These are phyloP conservation scores for Spodoptera littoralis DNA, from an alignment of 2,888 invertebrate genomes.

Conservation along the genomic window DNA sequence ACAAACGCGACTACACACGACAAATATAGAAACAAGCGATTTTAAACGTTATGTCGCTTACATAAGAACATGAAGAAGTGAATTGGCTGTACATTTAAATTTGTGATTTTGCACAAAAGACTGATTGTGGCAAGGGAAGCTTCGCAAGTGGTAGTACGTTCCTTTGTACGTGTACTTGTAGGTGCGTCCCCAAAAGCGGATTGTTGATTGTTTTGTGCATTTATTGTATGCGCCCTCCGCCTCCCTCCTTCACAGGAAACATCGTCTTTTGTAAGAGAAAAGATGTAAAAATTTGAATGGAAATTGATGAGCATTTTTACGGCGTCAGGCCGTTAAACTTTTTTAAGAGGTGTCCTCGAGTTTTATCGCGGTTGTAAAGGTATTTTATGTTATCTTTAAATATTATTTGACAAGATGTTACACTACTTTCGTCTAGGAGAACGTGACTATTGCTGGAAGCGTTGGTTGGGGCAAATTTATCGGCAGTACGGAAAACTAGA, in stretches of 20 bases:
- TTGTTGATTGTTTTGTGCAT: conserved; percentile 57
- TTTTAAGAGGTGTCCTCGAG: conserved; percentile 20
- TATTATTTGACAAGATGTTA: conserved; percentile 22
- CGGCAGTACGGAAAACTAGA: no score
- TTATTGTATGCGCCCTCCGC: conserved; percentile 39
- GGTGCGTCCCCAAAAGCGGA: conserved; percentile 49
- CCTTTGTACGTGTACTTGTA: conserved; percentile 57
- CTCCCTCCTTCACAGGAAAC: conserved; percentile 10
- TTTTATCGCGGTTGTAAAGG: conserved; percentile 30
- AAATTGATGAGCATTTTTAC: conserved; percentile 29
- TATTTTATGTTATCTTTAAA: conserved; percentile 25
- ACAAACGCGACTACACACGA: conserved; percentile 11
- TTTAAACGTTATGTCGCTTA: conserved; percentile 8
- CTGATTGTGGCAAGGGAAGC: conserved; percentile 71
- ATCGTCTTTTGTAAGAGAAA: conserved; percentile 16
- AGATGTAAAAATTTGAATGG: conserved; percentile 10
- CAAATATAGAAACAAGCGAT: conserved; percentile 7
- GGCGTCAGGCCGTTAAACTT: conserved; percentile 22
- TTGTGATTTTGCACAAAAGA: conserved; percentile 64
- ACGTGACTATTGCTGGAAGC: no score
- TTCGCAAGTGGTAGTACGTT: conserved; percentile 52
- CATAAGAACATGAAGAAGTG: conserved; percentile 2
- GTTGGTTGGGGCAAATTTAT: no score
- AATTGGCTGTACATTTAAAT: conserved; percentile 10
- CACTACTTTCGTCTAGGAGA: no score